A percentile compares a stretch with the other conserved stretches of the same genome.
Conservation (phyloP, 2,888 invertebrate species). For the Congeria kusceri region DNA sequence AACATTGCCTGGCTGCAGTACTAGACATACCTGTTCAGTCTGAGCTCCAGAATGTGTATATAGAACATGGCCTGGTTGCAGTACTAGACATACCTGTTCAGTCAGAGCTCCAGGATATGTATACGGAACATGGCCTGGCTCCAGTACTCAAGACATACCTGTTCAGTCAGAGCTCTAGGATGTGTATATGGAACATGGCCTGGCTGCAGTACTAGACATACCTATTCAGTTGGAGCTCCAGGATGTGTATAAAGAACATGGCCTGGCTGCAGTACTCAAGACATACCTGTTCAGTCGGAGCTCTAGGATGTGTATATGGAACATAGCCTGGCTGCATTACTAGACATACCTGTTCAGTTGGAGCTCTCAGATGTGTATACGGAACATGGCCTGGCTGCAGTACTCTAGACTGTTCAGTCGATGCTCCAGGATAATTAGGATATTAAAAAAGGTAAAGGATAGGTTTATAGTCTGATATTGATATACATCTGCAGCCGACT, state of each 20-base stretch:
- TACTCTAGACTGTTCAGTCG: constrained; percentile 85
- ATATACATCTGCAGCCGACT: no score
- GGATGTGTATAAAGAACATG: constrained; percentile 85
- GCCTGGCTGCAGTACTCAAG: constrained; percentile 85
- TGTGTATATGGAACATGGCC: constrained; percentile 85
- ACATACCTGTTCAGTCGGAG: constrained; percentile 84
- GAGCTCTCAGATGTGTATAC: constrained; percentile 85
- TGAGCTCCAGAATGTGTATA: constrained; percentile 84
- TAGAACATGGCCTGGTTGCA: constrained; percentile 85
- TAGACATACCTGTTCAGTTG: constrained; percentile 83
- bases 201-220: constrained; percentile 85
- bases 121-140: no score
- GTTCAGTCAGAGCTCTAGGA: constrained; percentile 84
- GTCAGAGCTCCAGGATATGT: no score
- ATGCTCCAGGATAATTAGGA: constrained; percentile 85
- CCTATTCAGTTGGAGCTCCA: constrained; percentile 85
- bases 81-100: constrained; percentile 66
- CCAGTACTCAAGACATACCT: constrained; percentile 81
- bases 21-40: constrained; percentile 83
- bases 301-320: constrained; percentile 85
- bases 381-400: constrained; percentile 85
- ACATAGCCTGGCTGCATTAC: constrained; percentile 85
- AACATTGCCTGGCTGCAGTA: constrained; percentile 86
- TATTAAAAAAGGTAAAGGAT: constrained; percentile 84
- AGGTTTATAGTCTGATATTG: no score